Evolutionary conservation across 2,113 vertebrate species (phyloP).

Genomic region (Accipiter cooperii): DNA sequence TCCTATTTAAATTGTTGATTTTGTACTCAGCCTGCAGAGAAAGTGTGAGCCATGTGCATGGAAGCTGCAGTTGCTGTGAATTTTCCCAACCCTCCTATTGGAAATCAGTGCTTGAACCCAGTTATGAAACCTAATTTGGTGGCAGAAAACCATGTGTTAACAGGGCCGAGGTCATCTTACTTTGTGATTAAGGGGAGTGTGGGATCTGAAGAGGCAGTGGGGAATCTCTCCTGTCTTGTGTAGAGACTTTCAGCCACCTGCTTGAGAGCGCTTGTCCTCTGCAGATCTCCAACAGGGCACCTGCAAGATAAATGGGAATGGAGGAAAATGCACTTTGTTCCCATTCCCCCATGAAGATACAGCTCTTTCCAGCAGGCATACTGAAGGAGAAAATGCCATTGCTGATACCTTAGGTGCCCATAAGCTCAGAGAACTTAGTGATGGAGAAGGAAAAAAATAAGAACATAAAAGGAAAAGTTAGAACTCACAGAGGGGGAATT

Average conservation of each 20-base stretch:
- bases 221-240: neutral
- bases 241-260: neutral
- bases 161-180: neutral
- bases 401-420: neutral
- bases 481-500: neutral
- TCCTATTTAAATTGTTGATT: neutral
- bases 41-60: neutral
- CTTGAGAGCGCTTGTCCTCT: neutral
- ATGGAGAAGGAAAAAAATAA: neutral
- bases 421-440: neutral
- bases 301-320: neutral
- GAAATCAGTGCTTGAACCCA: neutral
- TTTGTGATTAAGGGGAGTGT: neutral
- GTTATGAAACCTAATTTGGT: neutral
- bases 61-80: neutral
- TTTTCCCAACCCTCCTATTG: neutral
- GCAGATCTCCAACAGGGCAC: neutral
- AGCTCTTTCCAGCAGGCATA: neutral
- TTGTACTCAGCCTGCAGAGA: neutral
- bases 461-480: neutral
- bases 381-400: neutral
- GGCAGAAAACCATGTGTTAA: neutral
- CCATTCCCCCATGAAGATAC: neutral
- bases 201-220: neutral
- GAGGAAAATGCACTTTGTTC: neutral